Conservation (phyloP, 2,113 vertebrate species). For the Fregetta grallaria region DNA sequence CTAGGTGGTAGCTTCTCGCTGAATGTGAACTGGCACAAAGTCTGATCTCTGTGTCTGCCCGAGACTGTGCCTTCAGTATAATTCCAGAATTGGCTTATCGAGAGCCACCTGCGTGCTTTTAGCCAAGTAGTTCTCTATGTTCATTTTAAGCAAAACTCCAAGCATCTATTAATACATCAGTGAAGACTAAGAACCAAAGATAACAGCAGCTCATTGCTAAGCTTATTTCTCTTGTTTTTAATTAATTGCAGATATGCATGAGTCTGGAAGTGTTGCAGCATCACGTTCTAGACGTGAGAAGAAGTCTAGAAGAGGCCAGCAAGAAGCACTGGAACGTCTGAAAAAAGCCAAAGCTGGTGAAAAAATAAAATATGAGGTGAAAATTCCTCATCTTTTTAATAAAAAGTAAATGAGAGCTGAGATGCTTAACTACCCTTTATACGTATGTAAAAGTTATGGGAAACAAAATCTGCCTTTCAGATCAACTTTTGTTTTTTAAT, state of each 20-base stretch:
- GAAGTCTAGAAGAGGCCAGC: constrained; percentile 86
- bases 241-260: constrained; percentile 40
- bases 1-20: not conserved
- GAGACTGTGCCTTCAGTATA: not conserved
- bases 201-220: not conserved
- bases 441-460: not conserved
- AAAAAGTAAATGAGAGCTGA: not conserved
- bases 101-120: not conserved
- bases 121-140: not conserved
- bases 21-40: not conserved
- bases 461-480: not conserved
- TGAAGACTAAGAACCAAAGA: not conserved
- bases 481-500: not conserved
- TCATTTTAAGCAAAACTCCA: not conserved
- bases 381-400: not conserved
- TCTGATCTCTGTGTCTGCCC: not conserved
- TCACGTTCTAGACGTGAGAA: constrained; percentile 90
- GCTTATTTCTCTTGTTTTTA: not conserved
- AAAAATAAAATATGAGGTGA: constrained; percentile 96
- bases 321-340: constrained; percentile 90
- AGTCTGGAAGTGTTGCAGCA: constrained; percentile 73
- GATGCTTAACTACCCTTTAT: not conserved
- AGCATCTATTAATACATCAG: not conserved
- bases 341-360: constrained; percentile 91
- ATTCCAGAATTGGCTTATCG: not conserved